Base-by-base conservation (phyloP, 2,888 invertebrate genomes). In the Chloroclystis v-ata region DNA sequence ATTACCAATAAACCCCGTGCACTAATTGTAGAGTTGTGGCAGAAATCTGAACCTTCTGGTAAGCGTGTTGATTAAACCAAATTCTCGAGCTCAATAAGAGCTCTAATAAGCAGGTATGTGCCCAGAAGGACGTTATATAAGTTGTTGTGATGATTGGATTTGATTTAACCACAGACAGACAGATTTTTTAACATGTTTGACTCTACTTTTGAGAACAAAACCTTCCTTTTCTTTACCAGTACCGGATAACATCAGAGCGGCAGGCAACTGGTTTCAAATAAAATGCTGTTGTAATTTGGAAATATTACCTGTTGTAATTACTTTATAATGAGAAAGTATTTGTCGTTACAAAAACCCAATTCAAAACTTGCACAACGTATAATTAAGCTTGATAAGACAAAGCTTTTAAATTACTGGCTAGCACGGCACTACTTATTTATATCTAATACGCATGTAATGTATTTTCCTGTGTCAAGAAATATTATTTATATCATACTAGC, bases 231-330 rank as follows among this genome's bases (percentile, higher is more conserved):
- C 10, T 33, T 6, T 2, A 33, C 4, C n/a, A 14, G n/a, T 16
- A 33, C 8, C 20, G 33, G 16, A 14, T 6, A 7, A 20, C 20
- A 24, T 2, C 14, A 16, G 9, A 13, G 14, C 11, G 28, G 6
- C 24, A n/a, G 25, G 11, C 29, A 28, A 30, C 35, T 37, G 35
- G n/a, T 49, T 44, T 44, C 30, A 20, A 25, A 11, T 35, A 28
- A 26, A 48, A 29, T 8, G 11, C 20, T 35, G 20, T 35, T 29
- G 29, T 20, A 13, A 20, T 26, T 53, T 51, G 20, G 20, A 20
- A 20, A 56, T 56, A 51, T 62, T 56, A 52, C 54, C 49, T 14
- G 53, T 54, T 57, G 62, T 62, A 64, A 66, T 63, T 63, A 61
- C 48, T 47, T 49, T 56, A 45, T 49, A 55, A 51, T 53, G 46